Percentiles rank a stretch among this genome's conserved stretches.
These are phyloP conservation scores for Drosophila bipectinata DNA, from an alignment of 1,140 invertebrate species.

Conservation along the genomic window DNA sequence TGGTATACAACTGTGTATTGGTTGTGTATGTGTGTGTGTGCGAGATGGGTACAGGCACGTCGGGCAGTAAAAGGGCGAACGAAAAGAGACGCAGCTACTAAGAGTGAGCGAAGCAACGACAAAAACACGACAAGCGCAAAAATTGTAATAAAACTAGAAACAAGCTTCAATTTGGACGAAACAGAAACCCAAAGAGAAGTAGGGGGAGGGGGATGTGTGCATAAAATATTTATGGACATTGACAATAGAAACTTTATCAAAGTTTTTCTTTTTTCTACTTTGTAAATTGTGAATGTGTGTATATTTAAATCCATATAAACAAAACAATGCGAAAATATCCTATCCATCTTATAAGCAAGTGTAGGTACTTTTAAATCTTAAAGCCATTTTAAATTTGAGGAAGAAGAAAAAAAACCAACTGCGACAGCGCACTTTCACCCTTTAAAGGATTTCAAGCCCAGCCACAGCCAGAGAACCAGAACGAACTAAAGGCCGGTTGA, in stretches of 20 bases:
- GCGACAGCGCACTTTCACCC: constrained; percentile 65
- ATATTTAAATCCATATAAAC: constrained; percentile 61
- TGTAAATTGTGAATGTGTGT: too few species aligned
- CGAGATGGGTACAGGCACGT: constrained; percentile 70
- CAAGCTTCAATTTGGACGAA: constrained; percentile 74
- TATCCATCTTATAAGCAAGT: too few species aligned
- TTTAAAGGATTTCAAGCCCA: constrained; percentile 62
- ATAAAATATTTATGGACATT: constrained; percentile 70
- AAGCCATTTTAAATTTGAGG: not conserved
- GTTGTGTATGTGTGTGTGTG: constrained; percentile 24
- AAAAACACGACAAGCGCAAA: constrained; percentile 78
- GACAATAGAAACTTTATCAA: constrained; percentile 66
- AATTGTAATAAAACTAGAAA: constrained; percentile 80
- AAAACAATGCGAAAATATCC: constrained; percentile 44
- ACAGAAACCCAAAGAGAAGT: constrained; percentile 9
- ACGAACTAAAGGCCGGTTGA: constrained; percentile 49
- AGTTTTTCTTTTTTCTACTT: constrained; percentile 39
- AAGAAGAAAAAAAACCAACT: not conserved
- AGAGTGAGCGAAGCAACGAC: constrained; percentile 36
- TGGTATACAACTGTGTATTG: constrained; percentile 4
- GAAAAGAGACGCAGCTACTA: constrained; percentile 21
- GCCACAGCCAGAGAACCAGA: constrained; percentile 1
- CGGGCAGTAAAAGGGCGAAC: constrained; percentile 64
- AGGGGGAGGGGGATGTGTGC: constrained; percentile 20
- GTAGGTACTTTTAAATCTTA: not conserved